phyloP scores from a whole-genome alignment of 2,797 vertebrate genomes.

The Aythya fuligula region DNA sequence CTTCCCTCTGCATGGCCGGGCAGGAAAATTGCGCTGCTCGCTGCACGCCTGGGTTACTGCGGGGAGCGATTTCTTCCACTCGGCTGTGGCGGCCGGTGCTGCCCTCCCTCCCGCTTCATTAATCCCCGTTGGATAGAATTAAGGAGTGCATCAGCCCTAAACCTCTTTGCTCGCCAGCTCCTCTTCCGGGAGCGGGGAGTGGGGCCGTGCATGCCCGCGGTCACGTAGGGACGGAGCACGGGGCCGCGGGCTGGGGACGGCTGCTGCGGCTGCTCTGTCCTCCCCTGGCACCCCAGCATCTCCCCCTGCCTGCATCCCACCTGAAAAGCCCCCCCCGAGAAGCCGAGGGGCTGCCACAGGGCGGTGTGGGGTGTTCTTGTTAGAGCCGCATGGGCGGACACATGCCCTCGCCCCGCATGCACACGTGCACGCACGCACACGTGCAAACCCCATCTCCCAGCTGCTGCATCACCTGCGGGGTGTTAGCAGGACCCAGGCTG shows the following conservation, averaged over 20 bases:
- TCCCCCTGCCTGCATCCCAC: no score
- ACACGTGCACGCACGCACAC: background rate
- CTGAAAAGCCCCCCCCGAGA: no score
- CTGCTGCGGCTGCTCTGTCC: background rate
- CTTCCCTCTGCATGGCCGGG: background rate
- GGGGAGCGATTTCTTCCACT: background rate
- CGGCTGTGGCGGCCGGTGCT: background rate
- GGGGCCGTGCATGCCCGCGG: background rate
- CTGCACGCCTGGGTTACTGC: background rate
- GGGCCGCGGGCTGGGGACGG: background rate
- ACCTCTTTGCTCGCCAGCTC: background rate
- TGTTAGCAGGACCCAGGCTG: background rate
- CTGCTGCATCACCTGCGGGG: no score
- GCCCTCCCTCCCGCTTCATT: background rate
- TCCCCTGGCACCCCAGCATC: background rate
- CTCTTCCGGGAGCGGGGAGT: background rate
- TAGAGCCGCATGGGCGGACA: background rate
- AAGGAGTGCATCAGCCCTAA: background rate
- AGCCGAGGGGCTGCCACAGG: fast-evolving
- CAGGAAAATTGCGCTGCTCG: background rate
- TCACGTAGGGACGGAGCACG: background rate
- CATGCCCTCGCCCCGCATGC: background rate
- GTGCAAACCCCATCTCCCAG: no score
- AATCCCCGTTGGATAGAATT: background rate
- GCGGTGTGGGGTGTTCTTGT: no score